These are phyloP conservation scores for Apostichopus parvimensis DNA, from an alignment of 35 echinoderm and acorn worm genomes.

Conservation along the genomic window DNA sequence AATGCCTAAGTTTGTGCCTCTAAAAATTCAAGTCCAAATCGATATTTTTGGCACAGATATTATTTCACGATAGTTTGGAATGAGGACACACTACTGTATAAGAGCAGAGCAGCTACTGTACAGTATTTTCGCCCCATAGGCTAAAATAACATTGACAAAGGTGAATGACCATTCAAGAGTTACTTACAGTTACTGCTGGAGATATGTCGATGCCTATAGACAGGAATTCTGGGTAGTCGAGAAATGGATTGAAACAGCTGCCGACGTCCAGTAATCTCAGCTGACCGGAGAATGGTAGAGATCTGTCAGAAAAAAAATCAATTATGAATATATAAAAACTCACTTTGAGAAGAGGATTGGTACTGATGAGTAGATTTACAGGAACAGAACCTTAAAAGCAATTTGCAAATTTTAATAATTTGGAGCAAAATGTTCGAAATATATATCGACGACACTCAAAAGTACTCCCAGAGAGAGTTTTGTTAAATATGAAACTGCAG, in stretches of 20 bases:
- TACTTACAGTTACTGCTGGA: slow-evolving; percentile 93
- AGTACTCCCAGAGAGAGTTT: too few relatives aligned
- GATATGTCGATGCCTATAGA: slow-evolving; percentile 96
- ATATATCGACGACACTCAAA: too few relatives aligned
- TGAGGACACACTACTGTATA: neutral
- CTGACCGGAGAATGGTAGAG: slow-evolving; percentile 81
- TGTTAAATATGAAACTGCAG: too few relatives aligned
- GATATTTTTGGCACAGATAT: too few relatives aligned
- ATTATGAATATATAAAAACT: neutral
- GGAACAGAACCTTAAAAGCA: neutral
- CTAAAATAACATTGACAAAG: neutral
- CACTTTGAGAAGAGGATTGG: neutral
- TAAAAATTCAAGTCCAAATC: too few relatives aligned
- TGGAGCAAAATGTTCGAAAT: too few relatives aligned
- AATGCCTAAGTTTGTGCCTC: too few relatives aligned
- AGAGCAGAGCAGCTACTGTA: neutral
- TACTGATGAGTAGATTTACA: neutral
- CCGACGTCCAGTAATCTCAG: slow-evolving; percentile 95
- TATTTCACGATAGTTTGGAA: neutral
- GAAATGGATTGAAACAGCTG: slow-evolving; percentile 96
- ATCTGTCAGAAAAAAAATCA: slow-evolving; percentile 71
- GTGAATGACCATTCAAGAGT: slow-evolving; percentile 9
- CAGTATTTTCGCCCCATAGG: neutral
- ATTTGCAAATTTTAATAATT: neutral
- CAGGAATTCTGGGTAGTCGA: slow-evolving; percentile 90